Conservation (phyloP, 2,888 invertebrate species). For the Cheiracanthium punctorium region DNA sequence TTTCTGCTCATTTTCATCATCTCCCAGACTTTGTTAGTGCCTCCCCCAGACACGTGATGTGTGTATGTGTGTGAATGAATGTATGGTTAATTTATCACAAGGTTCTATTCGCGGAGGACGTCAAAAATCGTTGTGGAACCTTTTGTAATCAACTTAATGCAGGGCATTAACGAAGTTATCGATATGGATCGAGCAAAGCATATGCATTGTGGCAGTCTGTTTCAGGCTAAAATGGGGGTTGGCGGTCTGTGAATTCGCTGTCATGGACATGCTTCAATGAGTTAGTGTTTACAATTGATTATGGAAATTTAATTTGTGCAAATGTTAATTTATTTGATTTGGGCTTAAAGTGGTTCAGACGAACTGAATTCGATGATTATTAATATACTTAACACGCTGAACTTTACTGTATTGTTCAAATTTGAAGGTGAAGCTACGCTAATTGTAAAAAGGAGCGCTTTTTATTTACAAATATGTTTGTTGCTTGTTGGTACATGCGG, state of each 20-base stretch:
- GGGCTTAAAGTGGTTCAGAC: background rate
- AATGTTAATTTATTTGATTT: background rate
- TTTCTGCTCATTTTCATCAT: background rate
- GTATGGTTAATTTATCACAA: background rate
- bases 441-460: too few relatives aligned
- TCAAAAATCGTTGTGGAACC: background rate
- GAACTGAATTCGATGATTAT: too few relatives aligned
- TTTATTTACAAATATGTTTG: too few relatives aligned
- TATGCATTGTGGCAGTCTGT: background rate
- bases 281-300: too few relatives aligned
- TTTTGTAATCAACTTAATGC: background rate
- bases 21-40: background rate
- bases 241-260: background rate
- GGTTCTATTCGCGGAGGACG: background rate
- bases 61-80: background rate
- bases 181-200: background rate
- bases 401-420: too few relatives aligned
- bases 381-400: too few relatives aligned
- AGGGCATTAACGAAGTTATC: slow-evolving; percentile 1
- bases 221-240: background rate
- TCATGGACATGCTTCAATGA: background rate
- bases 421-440: too few relatives aligned
- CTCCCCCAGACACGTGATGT: background rate
- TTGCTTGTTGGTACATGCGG: too few relatives aligned
- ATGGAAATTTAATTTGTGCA: background rate